Evolutionary conservation across 2,113 vertebrate genomes (phyloP).

Genomic region (Cinclus mexicanus): DNA sequence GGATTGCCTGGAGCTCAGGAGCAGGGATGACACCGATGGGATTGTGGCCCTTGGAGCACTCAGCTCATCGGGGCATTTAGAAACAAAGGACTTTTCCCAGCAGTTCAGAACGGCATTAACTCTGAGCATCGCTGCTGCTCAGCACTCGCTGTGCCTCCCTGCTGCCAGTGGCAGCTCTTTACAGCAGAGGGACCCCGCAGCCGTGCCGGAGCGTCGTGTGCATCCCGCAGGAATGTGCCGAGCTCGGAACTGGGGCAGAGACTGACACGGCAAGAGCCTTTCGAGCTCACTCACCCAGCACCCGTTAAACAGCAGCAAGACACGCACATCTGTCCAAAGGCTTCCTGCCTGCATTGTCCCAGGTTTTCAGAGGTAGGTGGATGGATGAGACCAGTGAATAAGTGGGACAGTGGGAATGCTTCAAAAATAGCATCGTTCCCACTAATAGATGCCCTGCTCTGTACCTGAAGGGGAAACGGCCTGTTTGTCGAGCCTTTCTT

Average conservation of each 20-base stretch:
- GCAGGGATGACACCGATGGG: neutral
- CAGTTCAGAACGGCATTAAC: neutral
- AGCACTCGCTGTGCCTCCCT: neutral
- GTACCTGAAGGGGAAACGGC: conserved; percentile 1
- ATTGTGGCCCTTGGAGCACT: neutral
- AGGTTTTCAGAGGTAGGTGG: neutral
- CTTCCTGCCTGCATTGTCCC: neutral
- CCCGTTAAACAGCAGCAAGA: conserved; percentile 11
- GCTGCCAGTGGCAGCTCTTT: neutral
- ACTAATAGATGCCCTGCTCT: neutral
- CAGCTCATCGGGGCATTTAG: neutral
- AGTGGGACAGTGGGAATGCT: conserved; percentile 21
- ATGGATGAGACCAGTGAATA: conserved; percentile 33
- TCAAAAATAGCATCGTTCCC: conserved; percentile 18
- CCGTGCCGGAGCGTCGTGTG: neutral
- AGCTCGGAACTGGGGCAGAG: neutral
- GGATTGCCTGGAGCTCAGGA: neutral
- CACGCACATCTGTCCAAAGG: neutral
- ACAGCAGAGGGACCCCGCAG: conserved; percentile 24
- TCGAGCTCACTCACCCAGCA: conserved; percentile 12
- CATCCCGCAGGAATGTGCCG: neutral
- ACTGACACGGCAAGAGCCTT: neutral
- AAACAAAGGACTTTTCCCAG: neutral
- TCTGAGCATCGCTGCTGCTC: neutral
- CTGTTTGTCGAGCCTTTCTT: neutral